Base-by-base conservation (phyloP, 2,113 vertebrate genomes). In the Electrona antarctica region DNA sequence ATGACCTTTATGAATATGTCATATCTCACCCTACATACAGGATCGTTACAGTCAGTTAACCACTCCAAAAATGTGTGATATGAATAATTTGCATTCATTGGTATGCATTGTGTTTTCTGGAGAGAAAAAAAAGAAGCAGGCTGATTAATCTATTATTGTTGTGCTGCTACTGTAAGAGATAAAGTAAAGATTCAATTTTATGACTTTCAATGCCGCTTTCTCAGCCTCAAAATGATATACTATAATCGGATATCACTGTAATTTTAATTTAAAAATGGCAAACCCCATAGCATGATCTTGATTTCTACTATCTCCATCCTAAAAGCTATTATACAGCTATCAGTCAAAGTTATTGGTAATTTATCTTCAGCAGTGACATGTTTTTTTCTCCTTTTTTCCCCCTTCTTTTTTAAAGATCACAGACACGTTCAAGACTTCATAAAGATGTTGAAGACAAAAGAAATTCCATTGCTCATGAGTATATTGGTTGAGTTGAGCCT, bases 321-420 rank as follows among this genome's bases (percentile, higher is more conserved):
- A 74, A 85, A 88, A 67, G 82, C 76, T 71, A 82, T 89, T 90
- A 85, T 78, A 83, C 60, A 64, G 63, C 81, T 69, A 87, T 92
- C 86, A 88, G 85, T 92, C 85, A 92, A 85, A 89, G 70, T 85
- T 77, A 86, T 86, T 90, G 88, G 86, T 81, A 77, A 86, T 91
- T 91, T 87, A 81, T 89, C 74, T 66, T 73, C 54, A 49, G 28
- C 55, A 41, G 77, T 65, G 61, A 71, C 77, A 79, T 71, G 67
- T 60, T 69, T 87, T 73, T 88, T 83, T 78, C 33, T 41, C 33
- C 33, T 41, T 41, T 21, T 21, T 21, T 21, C 2, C 21, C 2
- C 2, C 21, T 21, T 21, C 21, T 21, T 21, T 21, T 21, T 80
- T 70, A 75, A 66, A 76, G 72, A 80, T 69, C 77, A 78, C 77